These are phyloP conservation scores for Sesia apiformis DNA, from an alignment of 2,888 invertebrate genomes.

Conservation along the genomic window DNA sequence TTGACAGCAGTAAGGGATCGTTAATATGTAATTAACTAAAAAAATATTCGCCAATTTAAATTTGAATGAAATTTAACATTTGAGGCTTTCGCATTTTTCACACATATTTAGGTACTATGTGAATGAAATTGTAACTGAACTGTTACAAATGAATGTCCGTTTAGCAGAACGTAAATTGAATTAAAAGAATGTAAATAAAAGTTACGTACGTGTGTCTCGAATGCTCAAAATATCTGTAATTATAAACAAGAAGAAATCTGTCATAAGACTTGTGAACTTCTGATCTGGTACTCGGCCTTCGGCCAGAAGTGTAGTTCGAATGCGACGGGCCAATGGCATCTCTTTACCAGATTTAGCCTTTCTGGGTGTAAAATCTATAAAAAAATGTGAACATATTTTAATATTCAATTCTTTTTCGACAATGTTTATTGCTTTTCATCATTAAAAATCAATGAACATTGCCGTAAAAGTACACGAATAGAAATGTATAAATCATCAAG, in stretches of 20 bases:
- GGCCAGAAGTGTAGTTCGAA: slow-evolving; percentile 23
- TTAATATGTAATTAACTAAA: slow-evolving; percentile 3
- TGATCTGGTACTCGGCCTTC: slow-evolving; percentile 19
- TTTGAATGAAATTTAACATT: too few relatives aligned
- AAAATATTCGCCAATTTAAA: neutral
- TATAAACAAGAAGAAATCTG: slow-evolving; percentile 4
- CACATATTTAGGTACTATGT: neutral
- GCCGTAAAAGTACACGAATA: too few relatives aligned
- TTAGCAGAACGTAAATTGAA: neutral
- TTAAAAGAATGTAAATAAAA: too few relatives aligned
- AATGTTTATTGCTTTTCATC: too few relatives aligned
- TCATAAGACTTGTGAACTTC: slow-evolving; percentile 13
- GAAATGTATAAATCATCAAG: too few relatives aligned
- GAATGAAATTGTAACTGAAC: too few relatives aligned
- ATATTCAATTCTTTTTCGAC: too few relatives aligned
- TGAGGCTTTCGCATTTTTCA: too few relatives aligned
- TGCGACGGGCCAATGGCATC: slow-evolving; percentile 13
- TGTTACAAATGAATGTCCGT: neutral
- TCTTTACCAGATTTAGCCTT: slow-evolving; percentile 13
- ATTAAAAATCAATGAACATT: too few relatives aligned
- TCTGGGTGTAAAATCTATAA: slow-evolving; percentile 20
- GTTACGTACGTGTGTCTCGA: slow-evolving; percentile 26
- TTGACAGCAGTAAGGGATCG: slow-evolving; percentile 4
- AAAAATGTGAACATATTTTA: neutral
- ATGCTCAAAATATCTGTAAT: slow-evolving; percentile 11